Evolutionary conservation across 2,797 vertebrate species (phyloP).

Genomic region (Acipenser oxyrinchus): DNA sequence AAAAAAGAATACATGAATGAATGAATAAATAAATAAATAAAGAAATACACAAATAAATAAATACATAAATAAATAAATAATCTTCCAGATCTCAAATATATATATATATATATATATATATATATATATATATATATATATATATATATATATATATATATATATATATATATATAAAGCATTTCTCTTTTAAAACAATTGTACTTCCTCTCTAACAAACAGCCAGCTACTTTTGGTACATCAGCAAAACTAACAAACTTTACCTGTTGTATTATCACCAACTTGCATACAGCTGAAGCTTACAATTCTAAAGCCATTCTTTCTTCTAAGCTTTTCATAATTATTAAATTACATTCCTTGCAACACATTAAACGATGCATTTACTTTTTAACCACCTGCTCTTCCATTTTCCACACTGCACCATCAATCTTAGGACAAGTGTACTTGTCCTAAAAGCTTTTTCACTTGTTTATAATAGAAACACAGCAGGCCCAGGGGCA

Average conservation of each 20-base stretch:
- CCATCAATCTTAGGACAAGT: constrained; percentile 76
- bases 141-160: too few species aligned
- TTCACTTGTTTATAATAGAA: constrained; percentile 72
- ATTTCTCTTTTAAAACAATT: too few species aligned
- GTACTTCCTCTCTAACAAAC: too few species aligned
- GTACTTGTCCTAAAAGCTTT: constrained; percentile 74
- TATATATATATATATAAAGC: too few species aligned
- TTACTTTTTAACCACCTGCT: constrained; percentile 78
- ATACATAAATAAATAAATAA: too few species aligned
- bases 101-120: too few species aligned
- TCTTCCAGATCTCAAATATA: too few species aligned
- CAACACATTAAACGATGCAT: constrained; percentile 68
- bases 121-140: too few species aligned
- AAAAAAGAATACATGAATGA: too few species aligned
- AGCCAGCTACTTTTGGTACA: too few species aligned
- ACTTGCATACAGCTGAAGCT: constrained; percentile 12
- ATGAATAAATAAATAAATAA: too few species aligned
- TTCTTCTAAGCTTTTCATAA: constrained; percentile 68
- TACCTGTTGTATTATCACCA: constrained; percentile 3
- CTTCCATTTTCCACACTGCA: constrained; percentile 50
- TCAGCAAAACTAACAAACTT: constrained; percentile 1
- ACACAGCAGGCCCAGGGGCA: constrained; percentile 62
- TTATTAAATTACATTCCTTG: constrained; percentile 72
- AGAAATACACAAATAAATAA: too few species aligned
- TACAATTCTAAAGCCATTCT: constrained; percentile 24